phyloP scores from a whole-genome alignment of 2,113 vertebrate species.

The Alectura lathami region DNA sequence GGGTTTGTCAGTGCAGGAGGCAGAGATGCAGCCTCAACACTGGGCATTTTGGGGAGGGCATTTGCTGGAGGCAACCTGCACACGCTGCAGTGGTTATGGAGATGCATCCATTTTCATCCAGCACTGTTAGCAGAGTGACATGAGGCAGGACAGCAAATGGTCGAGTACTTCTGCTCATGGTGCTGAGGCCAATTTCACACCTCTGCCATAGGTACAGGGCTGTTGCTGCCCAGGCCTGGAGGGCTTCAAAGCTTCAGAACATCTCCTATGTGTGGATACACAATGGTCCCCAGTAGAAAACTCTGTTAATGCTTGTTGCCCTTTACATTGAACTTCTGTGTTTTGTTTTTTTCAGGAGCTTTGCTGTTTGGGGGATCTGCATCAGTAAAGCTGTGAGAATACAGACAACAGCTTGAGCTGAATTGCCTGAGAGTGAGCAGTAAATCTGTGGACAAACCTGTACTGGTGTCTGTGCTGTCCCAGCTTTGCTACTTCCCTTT shows the following conservation, averaged over 20 bases:
- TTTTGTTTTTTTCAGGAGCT: background rate
- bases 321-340: background rate
- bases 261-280: background rate
- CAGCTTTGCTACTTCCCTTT: background rate
- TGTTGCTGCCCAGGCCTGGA: background rate
- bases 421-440: background rate
- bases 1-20: rapidly evolving
- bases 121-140: background rate
- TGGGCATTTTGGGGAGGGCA: background rate
- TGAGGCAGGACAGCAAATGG: background rate
- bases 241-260: background rate
- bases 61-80: background rate
- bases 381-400: background rate
- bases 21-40: rapidly evolving
- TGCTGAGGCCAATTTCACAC: background rate
- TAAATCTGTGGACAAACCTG: background rate
- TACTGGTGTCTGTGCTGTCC: background rate
- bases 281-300: background rate
- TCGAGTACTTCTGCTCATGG: rapidly evolving
- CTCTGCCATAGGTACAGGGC: background rate
- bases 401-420: background rate
- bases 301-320: background rate
- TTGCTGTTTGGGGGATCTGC: rapidly evolving
- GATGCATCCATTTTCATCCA: background rate
- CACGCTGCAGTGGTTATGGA: background rate